Evolutionary conservation across 1,140 invertebrate genomes (phyloP), one percentile per base, ranked within the genome.

Genomic region (Lerema accius): DNA sequence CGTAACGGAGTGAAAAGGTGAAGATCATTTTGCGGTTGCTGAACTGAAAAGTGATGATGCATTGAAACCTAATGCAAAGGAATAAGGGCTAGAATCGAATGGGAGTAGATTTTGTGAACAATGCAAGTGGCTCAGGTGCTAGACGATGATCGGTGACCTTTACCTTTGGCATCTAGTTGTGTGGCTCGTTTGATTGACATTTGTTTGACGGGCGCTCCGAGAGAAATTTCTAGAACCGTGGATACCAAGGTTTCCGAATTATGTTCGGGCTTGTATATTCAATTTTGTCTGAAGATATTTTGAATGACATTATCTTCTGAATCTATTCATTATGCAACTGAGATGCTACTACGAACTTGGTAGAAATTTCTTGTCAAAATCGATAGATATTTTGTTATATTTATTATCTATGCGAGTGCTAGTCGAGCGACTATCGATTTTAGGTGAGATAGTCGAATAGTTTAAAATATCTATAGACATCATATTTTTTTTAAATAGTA

Each of bases 171-270:
- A 73, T 72, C 83, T 69, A 73, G 74, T 69, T 85, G 82, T 84
- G 86, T 79, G 86, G 80, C 61, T 70, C 35, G 13, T 63, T 67
- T 89, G 86, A 87, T 84, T 87, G 83, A 87, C 84, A 76, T 84
- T 74, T 85, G 78, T 85, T 84, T 84, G 83, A 81, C 73, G 67
- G 59, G 56, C 71, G 69, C 75, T 63, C 72, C 62, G 53, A 77
- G 78, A 78, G 80, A 84, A 82, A 79, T 84, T 86, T 79, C 69
- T 46, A 60, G 74, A 86, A 85, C 75, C 78, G 68, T 60, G 68
- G 67, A 73, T 71, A 60, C 63, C 16, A 19, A 13, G 32, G 16
- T 55, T 49, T 16, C 28, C 35, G 19, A 51, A 43, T 42, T 42
- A 19, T 37, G 32, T 35, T 13, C 11, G 37, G 19, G 3, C 0